Evolutionary conservation across 2,113 vertebrate genomes (phyloP).

Genomic region (Cebidichthys violaceus): DNA sequence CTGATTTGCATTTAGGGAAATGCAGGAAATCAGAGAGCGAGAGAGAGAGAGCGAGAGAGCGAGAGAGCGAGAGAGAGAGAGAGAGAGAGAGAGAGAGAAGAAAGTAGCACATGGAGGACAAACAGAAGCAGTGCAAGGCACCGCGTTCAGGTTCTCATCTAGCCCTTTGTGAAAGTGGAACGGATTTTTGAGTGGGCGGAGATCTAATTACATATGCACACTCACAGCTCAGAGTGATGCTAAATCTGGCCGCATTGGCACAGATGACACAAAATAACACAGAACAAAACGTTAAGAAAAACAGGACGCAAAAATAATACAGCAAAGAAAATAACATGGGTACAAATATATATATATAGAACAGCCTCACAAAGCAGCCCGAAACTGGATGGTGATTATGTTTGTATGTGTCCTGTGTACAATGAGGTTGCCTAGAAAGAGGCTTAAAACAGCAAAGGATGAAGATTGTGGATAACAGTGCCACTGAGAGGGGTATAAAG

Average conservation of each 20-base stretch:
- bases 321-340: slow-evolving; percentile 64
- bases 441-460: slow-evolving; percentile 25
- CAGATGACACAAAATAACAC: slow-evolving; percentile 81
- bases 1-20: slow-evolving; percentile 73
- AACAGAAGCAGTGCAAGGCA: slow-evolving; percentile 61
- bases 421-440: slow-evolving; percentile 39
- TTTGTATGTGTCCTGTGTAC: slow-evolving; percentile 14
- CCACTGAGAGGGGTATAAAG: not conserved
- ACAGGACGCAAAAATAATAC: slow-evolving; percentile 68
- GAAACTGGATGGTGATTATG: slow-evolving; percentile 26
- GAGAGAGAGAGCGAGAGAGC: not conserved
- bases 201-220: slow-evolving; percentile 88
- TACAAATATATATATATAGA: slow-evolving; percentile 50
- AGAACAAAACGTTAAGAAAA: slow-evolving; percentile 73
- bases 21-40: slow-evolving; percentile 55
- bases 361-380: slow-evolving; percentile 17
- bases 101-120: slow-evolving; percentile 71
- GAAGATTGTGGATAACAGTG: slow-evolving; percentile 4
- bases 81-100: not conserved
- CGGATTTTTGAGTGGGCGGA: slow-evolving; percentile 86
- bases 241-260: slow-evolving; percentile 83
- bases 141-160: slow-evolving; percentile 76
- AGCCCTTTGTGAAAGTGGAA: slow-evolving; percentile 84
- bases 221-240: slow-evolving; percentile 84
- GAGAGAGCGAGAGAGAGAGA: not conserved